These are phyloP conservation scores for Miltochrista miniata DNA, from an alignment of 2,888 invertebrate genomes.

Conservation along the genomic window DNA sequence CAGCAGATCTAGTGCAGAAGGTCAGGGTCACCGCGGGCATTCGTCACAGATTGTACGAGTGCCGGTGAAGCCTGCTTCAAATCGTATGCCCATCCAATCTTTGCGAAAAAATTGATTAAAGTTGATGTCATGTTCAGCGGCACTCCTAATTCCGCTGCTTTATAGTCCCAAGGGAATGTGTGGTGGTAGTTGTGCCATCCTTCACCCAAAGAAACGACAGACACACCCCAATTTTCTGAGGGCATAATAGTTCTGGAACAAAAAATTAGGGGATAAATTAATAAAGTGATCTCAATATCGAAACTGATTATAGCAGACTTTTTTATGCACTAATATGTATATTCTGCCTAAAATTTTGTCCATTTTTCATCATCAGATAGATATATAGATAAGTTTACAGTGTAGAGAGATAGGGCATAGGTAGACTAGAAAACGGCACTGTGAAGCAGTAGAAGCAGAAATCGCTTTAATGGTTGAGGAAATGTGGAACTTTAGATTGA, in stretches of 20 bases:
- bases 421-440: too few species aligned
- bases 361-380: too few species aligned
- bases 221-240: conserved; percentile 89
- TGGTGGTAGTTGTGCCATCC: conserved; percentile 98
- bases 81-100: conserved; percentile 91
- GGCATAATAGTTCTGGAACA: conserved; percentile 89
- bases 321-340: too few species aligned
- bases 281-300: too few species aligned
- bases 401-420: too few species aligned
- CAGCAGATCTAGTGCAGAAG: conserved; percentile 1
- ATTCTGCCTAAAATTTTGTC: too few species aligned
- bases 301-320: too few species aligned
- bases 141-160: conserved; percentile 92
- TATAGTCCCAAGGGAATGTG: conserved; percentile 97
- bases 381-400: too few species aligned
- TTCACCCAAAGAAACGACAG: conserved; percentile 90
- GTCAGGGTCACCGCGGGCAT: conserved; percentile 76
- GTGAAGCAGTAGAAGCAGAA: too few species aligned
- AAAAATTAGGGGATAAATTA: background rate
- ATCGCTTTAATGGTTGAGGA: too few species aligned
- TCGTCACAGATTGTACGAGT: conserved; percentile 74
- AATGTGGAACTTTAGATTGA: too few species aligned
- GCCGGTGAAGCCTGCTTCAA: conserved; percentile 86
- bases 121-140: conserved; percentile 88
- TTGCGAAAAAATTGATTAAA: conserved; percentile 87